Evolutionary conservation across 2,113 vertebrate genomes (phyloP), one percentile per base, ranked within the genome.

Genomic region (Triplophysa tibetana): DNA sequence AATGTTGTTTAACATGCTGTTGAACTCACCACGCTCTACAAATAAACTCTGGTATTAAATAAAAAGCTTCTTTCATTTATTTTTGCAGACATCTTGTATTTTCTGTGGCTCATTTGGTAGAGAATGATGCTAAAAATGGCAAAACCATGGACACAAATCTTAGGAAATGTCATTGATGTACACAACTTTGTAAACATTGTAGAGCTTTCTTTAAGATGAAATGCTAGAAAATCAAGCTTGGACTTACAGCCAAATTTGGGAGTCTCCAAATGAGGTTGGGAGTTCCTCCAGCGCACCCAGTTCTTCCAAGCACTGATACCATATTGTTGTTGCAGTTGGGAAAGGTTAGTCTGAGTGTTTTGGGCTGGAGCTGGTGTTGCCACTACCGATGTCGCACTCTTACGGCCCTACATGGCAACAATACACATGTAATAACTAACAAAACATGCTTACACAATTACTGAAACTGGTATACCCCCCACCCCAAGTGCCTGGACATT

Each of bases 271-370:
- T 96, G 91, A 67, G 96, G 94, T 87, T 96, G 96, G 26, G 90
- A 83, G 0, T 95, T 95, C 83, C 96, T 95, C 95, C 95, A 96
- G 19, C 94, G 94, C 85, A 98, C 94, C 97, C 97, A 99, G 82
- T 93, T 93, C 90, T 94, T 98, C 98, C 97, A 99, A 67, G 96
- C 95, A 0, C 98, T 96, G 0, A 99, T 93, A 19, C 98, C 97
- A 0, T 99, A 99, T 86, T 95, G 93, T 11, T 94, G 95, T 81
- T 96, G 94, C 0, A 99, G 87, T 64, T 91, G 95, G 0, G 91
- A 93, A 81, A 69, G 90, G 89, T 90, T 58, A 58, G 54, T 2
- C 19, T 21, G 54, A 7, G n/a, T 88, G 6, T 19, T 84, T 92
- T 90, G n/a, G n/a, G 64, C 91, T 0, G 93, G 75, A 38, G 64